Percentiles rank a stretch among this genome's conserved stretches.
Evolutionary conservation across 2,797 vertebrate genomes (phyloP).

Genomic region (Sebastes dallii): DNA sequence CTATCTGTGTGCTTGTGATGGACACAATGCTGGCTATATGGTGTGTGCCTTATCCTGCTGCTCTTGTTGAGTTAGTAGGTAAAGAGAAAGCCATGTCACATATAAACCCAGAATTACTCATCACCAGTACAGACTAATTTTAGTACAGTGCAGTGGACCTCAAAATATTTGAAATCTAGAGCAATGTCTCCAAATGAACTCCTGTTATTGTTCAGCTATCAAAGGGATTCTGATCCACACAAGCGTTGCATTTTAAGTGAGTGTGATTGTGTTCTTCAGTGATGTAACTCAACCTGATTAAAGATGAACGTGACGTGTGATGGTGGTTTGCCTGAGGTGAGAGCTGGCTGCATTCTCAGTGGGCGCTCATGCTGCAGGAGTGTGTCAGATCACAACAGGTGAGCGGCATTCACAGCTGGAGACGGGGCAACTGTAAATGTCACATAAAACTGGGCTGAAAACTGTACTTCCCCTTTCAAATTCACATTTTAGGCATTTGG

Average conservation of each 20-base stretch:
- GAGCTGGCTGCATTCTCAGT: conserved; percentile 16
- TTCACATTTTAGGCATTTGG: neutral
- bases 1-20: neutral
- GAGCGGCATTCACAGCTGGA: conserved; percentile 21
- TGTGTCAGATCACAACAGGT: conserved; percentile 40
- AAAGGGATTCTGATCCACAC: neutral
- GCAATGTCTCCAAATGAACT: neutral
- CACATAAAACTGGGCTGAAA: conserved; percentile 2
- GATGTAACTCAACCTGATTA: conserved; percentile 30
- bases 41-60: neutral
- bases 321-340: conserved; percentile 1
- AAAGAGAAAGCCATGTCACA: neutral
- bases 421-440: conserved; percentile 19
- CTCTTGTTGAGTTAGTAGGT: neutral
- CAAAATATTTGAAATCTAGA: neutral
- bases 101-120: neutral
- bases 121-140: neutral
- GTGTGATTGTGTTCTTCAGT: neutral
- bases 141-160: neutral
- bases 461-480: neutral
- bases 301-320: conserved; percentile 16
- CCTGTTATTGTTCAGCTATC: neutral
- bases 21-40: neutral
- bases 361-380: conserved; percentile 31
- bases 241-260: neutral